Evolutionary conservation across 92 coral and sea anemone genomes (phyloP).

Genomic region (Porites evermanni): DNA sequence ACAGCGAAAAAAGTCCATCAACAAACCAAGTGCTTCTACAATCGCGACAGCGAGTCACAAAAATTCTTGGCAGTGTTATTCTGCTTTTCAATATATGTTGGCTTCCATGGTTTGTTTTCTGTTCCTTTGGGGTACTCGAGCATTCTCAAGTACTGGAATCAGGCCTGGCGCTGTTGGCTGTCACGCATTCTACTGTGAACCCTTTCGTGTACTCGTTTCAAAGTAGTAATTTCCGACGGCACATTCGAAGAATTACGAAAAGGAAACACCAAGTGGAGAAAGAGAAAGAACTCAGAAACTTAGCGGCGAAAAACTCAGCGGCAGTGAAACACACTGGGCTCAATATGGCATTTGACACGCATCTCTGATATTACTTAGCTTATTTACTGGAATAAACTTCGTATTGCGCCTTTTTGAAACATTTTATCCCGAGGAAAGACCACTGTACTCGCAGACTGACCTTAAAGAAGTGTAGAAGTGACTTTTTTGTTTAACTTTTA

Average conservation of each 20-base stretch:
- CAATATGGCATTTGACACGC: no score
- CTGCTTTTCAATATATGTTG: constrained; percentile 76
- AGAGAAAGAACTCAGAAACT: no score
- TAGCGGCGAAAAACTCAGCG: neutral
- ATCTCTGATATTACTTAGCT: no score
- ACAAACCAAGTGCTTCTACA: constrained; percentile 53
- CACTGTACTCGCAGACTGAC: no score
- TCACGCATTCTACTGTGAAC: constrained; percentile 72
- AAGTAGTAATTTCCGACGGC: constrained; percentile 74
- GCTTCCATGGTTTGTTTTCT: constrained; percentile 76
- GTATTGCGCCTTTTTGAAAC: no score
- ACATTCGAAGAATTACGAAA: constrained; percentile 34
- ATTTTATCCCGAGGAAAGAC: no score
- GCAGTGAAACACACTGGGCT: no score
- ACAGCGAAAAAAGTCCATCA: neutral
- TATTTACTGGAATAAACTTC: no score
- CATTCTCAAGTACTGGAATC: constrained; percentile 45
- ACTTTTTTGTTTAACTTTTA: no score
- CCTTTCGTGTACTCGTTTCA: constrained; percentile 78
- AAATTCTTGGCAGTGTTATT: constrained; percentile 65
- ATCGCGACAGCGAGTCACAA: constrained; percentile 70
- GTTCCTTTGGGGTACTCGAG: constrained; percentile 34
- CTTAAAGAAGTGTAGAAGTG: no score
- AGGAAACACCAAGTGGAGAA: neutral
- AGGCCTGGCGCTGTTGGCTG: constrained; percentile 64